Percentiles rank a stretch among this genome's conserved stretches.
Evolutionary conservation across 2,888 invertebrate species (phyloP).

Genomic region (Scaptomyza polygonia): DNA sequence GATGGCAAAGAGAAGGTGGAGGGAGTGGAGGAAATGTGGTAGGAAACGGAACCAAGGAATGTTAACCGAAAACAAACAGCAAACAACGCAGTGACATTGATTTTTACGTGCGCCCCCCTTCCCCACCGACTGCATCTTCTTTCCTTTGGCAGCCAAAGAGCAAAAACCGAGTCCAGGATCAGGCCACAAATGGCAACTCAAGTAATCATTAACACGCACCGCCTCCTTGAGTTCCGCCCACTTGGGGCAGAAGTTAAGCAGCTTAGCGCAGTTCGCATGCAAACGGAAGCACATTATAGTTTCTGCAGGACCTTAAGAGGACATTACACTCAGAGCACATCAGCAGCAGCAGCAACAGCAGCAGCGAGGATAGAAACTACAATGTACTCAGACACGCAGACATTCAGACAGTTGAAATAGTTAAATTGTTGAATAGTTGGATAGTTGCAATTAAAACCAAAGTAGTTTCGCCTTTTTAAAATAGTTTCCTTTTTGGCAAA

Average conservation of each 20-base stretch:
- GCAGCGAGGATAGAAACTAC: constrained; percentile 47
- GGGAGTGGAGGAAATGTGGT: constrained; percentile 12
- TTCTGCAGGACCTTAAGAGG: constrained; percentile 60
- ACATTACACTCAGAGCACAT: constrained; percentile 70
- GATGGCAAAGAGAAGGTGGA: not conserved
- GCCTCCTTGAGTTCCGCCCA: constrained; percentile 14
- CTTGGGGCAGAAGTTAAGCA: constrained; percentile 58
- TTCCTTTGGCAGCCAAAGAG: constrained; percentile 1
- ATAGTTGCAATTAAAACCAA: constrained; percentile 77
- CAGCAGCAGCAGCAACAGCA: constrained; percentile 25
- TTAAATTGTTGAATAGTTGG: constrained; percentile 44
- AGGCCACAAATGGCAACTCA: constrained; percentile 73
- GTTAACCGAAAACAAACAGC: constrained; percentile 75
- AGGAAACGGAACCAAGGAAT: constrained; percentile 71
- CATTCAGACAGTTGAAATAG: constrained; percentile 29
- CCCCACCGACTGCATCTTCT: not conserved
- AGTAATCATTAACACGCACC: constrained; percentile 77
- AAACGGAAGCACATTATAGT: constrained; percentile 64
- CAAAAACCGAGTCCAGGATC: constrained; percentile 36
- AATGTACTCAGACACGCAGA: constrained; percentile 67
- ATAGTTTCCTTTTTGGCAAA: constrained; percentile 77
- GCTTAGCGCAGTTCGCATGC: constrained; percentile 73
- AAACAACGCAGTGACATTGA: constrained; percentile 77
- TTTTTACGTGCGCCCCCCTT: constrained; percentile 60
- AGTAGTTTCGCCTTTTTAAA: constrained; percentile 78